phyloP scores from a whole-genome alignment of 53 echinoderm and acorn worm species.

The Henricia sp. region DNA sequence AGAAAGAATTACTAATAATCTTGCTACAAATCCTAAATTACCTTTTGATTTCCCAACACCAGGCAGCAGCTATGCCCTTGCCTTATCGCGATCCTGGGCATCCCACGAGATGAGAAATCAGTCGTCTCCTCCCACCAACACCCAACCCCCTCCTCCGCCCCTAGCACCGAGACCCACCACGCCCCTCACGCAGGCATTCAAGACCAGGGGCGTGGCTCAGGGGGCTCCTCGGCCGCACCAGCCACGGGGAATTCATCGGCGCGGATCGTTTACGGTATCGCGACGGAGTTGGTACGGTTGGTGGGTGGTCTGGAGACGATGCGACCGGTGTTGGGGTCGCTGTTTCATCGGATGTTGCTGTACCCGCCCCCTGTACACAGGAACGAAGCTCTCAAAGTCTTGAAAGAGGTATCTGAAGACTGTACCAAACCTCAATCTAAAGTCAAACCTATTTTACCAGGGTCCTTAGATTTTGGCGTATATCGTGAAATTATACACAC shows the following conservation, averaged over 20 bases:
- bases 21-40: neutral
- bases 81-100: constrained; percentile 93
- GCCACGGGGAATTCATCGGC: constrained; percentile 71
- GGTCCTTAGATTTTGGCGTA: too few relatives aligned
- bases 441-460: too few relatives aligned
- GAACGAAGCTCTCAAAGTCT: constrained; percentile 90
- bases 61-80: constrained; percentile 98
- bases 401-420: constrained; percentile 77
- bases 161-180: constrained; percentile 53
- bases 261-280: constrained; percentile 88
- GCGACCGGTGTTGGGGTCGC: constrained; percentile 89
- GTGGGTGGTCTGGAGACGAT: constrained; percentile 91
- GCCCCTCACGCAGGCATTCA: constrained; percentile 42
- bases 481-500: too few relatives aligned
- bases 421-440: too few relatives aligned
- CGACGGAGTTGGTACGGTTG: constrained; percentile 83
- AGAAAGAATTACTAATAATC: neutral
- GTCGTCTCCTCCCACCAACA: constrained; percentile 74
- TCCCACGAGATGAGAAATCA: constrained; percentile 88
- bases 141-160: constrained; percentile 6
- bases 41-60: neutral
- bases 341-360: constrained; percentile 90
- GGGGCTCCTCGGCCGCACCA: constrained; percentile 78
- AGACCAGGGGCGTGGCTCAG: constrained; percentile 92
- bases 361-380: constrained; percentile 95